Evolutionary conservation across 2,888 invertebrate genomes (phyloP), one percentile per base, ranked within the genome.

Genomic region (Anoncus sp.): DNA sequence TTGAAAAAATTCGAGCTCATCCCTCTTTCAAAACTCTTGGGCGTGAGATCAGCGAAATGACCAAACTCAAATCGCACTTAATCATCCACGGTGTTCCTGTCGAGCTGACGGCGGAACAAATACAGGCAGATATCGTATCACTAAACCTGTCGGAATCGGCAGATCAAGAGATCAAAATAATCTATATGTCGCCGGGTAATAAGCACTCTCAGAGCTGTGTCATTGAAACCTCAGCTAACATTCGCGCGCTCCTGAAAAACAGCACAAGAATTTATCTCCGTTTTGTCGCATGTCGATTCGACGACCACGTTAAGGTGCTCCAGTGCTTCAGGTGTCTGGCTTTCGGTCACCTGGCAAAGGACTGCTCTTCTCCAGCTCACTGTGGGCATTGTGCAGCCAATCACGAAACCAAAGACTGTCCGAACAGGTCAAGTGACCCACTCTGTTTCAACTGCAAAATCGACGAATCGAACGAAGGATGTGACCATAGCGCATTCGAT

Each of bases 261-360:
- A 55, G 16, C 35, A 24, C 27, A 5, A n/a, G 16, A 9, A 35
- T 66, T 3, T 66, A 47, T 9, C 9, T 74, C 12, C 43, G 67
- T 5, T 66, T 12, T 2, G 24, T 31, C 0, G 7, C 59, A 1
- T 66, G 66, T 20, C 22, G 60, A 3, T 22, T 66, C 5, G 66
- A 57, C 3, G 81, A 81, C 20, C 67, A 76, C 43, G 55, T 81
- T 0, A 60, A 60, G 5, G 63, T 79, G 0, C 20, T 70, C n/a
- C 81, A 81, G 18, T 81, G 78, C 43, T 78, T 14, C 43, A 53
- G 72, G 12, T 81, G 81, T 40, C 67, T 76, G 20, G 62, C 31
- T 1, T 63, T 76, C n/a, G 71, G 76, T 9, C 78, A 81, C 18
- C 20, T 60, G 14, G 69, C 76, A 1, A 55, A 43, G 12, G 66